Base-by-base conservation (phyloP, 1,140 invertebrate genomes). In the Nasonia vitripennis region DNA sequence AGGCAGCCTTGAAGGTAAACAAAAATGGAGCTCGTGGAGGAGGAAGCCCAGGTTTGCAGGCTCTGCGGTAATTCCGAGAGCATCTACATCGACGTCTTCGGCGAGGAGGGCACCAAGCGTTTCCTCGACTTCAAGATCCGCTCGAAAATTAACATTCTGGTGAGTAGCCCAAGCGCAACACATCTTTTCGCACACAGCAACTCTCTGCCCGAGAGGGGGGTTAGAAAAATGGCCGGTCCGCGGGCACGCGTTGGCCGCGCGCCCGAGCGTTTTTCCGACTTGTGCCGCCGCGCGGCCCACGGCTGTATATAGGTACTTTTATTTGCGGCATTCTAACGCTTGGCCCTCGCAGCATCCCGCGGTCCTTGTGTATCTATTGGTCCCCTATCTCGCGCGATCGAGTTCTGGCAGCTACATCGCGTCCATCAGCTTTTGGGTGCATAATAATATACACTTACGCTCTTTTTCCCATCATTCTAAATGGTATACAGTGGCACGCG, bases 1-100 rank as follows among this genome's bases (percentile, higher is more conserved):
- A 89, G 87, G 84, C 89, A 89, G 88, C 90, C 90, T 87, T 90
- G 85, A 88, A 88, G 78, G 87, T 90, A 91, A 90, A 90, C 90
- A 90, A 81, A 88, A 89, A 93, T 93, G 92, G 92, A 93, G 87
- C 86, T 91, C 75, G 89, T 91, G 74, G 90, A 91, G 74, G 90
- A 90, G 73, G 91, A 92, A 67, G 86, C 87, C 23, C 90, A 91
- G 84, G 88, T 93, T 85, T 93, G 93, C 89, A 89, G 93, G 78
- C 89, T 93, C 2, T 93, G 93, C 79, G 93, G 93, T 23, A 90
- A 93, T 68, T 89, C 84, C 4, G 92, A 91, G 41, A 92, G 87
- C 12, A 92, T 93, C 67, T 92, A 89, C 70, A 93, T 93, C 41
- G 91, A 93, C 37, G 89, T 93, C 34, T 93, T 93, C 51, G 90